Conservation (phyloP, 2,888 invertebrate genomes). For the Tromatobia lineatoria region DNA sequence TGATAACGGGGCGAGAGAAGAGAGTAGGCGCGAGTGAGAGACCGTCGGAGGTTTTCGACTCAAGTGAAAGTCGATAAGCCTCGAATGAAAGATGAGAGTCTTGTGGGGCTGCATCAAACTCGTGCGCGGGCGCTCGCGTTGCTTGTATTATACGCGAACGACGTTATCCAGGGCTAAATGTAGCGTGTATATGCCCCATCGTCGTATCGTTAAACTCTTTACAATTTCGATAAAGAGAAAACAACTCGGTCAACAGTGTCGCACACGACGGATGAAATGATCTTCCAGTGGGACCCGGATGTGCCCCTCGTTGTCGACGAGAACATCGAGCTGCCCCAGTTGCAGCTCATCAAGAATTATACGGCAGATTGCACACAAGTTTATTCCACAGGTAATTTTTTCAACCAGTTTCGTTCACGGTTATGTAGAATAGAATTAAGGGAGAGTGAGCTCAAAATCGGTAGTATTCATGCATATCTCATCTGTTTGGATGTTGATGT, state of each 20-base stretch:
- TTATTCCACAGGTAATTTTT: constrained; percentile 92
- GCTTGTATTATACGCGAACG: constrained; percentile 35
- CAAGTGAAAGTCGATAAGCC: constrained; percentile 71
- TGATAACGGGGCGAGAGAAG: constrained; percentile 63
- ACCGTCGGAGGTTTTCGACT: constrained; percentile 64
- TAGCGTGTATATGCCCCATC: constrained; percentile 25
- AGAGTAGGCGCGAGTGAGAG: constrained; percentile 35
- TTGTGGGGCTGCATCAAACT: constrained; percentile 65
- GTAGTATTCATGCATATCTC: too few species aligned
- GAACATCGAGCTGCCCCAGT: constrained; percentile 95
- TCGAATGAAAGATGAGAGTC: constrained; percentile 69
- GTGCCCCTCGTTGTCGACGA: constrained; percentile 96
- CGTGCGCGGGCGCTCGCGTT: constrained; percentile 32
- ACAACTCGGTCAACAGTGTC: constrained; percentile 90
- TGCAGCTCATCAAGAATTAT: constrained; percentile 94
- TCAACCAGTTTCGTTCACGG: too few species aligned
- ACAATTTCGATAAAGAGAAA: constrained; percentile 65
- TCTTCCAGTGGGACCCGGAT: constrained; percentile 97
- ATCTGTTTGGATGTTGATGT: too few species aligned
- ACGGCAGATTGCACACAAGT: constrained; percentile 97
- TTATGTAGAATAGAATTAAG: not conserved
- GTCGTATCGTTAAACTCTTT: constrained; percentile 48
- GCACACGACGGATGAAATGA: constrained; percentile 97
- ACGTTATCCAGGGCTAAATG: constrained; percentile 50
- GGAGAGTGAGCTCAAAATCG: too few species aligned